Evolutionary conservation across 2,113 vertebrate genomes (phyloP), one percentile per base, ranked within the genome.

Genomic region (Mungos mungo): DNA sequence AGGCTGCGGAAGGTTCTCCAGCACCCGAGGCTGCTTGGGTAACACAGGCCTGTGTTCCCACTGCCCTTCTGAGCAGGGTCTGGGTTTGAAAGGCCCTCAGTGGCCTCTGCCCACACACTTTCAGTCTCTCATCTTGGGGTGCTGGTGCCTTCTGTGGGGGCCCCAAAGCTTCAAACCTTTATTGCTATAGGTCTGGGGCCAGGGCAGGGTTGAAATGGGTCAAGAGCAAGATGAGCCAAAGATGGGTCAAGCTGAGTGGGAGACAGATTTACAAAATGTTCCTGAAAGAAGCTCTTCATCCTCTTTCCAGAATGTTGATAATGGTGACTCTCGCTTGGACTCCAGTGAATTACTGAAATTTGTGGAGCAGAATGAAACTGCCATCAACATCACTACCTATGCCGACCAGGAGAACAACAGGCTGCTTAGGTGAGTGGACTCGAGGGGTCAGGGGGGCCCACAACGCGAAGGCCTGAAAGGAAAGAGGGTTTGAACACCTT

Each of bases 321-420:
- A 99, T 76, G 99, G 99, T 0, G 99, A 99, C 97, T 99, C 99
- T 97, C 99, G 98, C 96, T 95, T 99, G 98, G 99, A 99, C 98
- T 99, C 99, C 83, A 98, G 98, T 0, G 99, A 99, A 96, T 99
- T 99, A 96, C 99, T 99, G 96, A 99, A 99, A 74, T 99, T 99
- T 98, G 99, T 99, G 98, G 99, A 99, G 97, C 99, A 99, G 98
- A 99, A 99, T 10, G 99, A 99, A 50, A 99, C 99, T 0, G 99
- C 99, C 7, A 98, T 99, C 97, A 99, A 99, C 98, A 98, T 99
- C 98, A 99, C 99, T 94, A 99, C 99, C 23, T 99, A 99, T 12
- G 97, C 99, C 54, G 99, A 99, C 97, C 99, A 99, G 98, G 99
- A 99, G 98, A 99, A 99, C 98, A 99, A 99, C 99, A 99, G 99